phyloP scores from a whole-genome alignment of 2,888 invertebrate species.

The Tetranychus truncatus region DNA sequence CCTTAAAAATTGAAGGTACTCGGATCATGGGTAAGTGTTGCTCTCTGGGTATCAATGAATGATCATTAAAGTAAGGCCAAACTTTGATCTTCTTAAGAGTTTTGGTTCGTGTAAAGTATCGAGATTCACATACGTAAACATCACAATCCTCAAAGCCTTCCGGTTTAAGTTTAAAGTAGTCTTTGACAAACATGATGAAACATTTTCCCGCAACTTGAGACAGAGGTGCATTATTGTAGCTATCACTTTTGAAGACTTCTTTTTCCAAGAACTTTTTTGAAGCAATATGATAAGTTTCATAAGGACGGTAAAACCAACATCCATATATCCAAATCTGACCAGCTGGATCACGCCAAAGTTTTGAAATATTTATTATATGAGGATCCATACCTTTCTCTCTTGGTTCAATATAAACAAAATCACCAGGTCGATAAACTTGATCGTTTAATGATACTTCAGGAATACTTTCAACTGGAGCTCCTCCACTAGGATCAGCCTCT shows the following conservation, averaged over 20 bases:
- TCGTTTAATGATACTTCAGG: slow-evolving; percentile 49
- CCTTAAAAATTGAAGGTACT: slow-evolving; percentile 79
- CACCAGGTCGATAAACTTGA: slow-evolving; percentile 57
- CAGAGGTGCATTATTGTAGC: slow-evolving; percentile 61
- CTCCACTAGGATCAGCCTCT: background rate
- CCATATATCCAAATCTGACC: slow-evolving; percentile 73
- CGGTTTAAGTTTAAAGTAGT: slow-evolving; percentile 74
- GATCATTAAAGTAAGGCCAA: slow-evolving; percentile 34
- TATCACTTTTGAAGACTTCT: slow-evolving; percentile 88
- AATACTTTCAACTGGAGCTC: slow-evolving; percentile 10
- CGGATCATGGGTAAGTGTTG: slow-evolving; percentile 61
- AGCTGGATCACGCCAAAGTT: slow-evolving; percentile 64
- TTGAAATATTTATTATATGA: slow-evolving; percentile 65
- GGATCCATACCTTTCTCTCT: slow-evolving; percentile 43
- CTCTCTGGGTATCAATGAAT: slow-evolving; percentile 48
- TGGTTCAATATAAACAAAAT: slow-evolving; percentile 64
- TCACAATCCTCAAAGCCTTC: slow-evolving; percentile 76
- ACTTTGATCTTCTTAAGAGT: slow-evolving; percentile 73
- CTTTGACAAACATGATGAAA: slow-evolving; percentile 78
- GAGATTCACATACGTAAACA: slow-evolving; percentile 87
- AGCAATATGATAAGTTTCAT: slow-evolving; percentile 86
- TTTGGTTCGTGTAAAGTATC: slow-evolving; percentile 65
- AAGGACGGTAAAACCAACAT: slow-evolving; percentile 74
- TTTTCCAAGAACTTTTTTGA: slow-evolving; percentile 87
- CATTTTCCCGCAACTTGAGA: slow-evolving; percentile 71